Base-by-base conservation (phyloP, 2,888 invertebrate genomes). In the Lepidocyrtoides sp. region DNA sequence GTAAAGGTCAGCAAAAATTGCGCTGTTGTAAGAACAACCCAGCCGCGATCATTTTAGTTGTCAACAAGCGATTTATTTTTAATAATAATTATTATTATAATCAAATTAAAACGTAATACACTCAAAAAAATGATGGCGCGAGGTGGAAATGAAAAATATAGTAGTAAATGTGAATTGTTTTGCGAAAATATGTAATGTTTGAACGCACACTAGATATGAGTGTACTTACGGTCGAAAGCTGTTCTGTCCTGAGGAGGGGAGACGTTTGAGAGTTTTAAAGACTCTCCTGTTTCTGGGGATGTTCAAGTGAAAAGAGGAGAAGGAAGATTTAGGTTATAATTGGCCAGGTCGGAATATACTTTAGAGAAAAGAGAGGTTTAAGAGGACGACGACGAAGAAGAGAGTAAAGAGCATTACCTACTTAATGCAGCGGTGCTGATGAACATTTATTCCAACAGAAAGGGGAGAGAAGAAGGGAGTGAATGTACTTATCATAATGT, bases 151-250 rank as follows among this genome's bases (percentile, higher is more conserved):
- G 51, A 26, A 77, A 85, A 81, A 44, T 81, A 88, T 81, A 36
- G 23, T 36, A 36, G 7, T 36, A 36, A 36, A 57, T 32, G 57
- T 17, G n/a, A 75, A 41, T 79, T 79, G 12, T 36, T 44, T 20
- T 72, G 36, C 57, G 36, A 1, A 79, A 79, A 77, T 57, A 79
- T 48, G 10, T 54, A 51, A 26, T 36, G n/a, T 75, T 20, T 79
- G 17, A 51, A 84, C 89, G 91, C 91, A 72, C 85, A 87, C 79
- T 17, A 79, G 79, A 57, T 41, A 79, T 79, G 79, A 79, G 75
- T 85, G 77, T 94, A 98, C 98, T 98, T 98, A 98, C 98, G 98
- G 98, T 98, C 97, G 97, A 97, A 97, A 98, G 98, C 98, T 98
- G 98, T 98, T 98, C 98, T 98, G 98, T 92, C 91, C 92, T 89